Conservation (phyloP, 2,888 invertebrate species). For the Lamellibrachia columna region DNA sequence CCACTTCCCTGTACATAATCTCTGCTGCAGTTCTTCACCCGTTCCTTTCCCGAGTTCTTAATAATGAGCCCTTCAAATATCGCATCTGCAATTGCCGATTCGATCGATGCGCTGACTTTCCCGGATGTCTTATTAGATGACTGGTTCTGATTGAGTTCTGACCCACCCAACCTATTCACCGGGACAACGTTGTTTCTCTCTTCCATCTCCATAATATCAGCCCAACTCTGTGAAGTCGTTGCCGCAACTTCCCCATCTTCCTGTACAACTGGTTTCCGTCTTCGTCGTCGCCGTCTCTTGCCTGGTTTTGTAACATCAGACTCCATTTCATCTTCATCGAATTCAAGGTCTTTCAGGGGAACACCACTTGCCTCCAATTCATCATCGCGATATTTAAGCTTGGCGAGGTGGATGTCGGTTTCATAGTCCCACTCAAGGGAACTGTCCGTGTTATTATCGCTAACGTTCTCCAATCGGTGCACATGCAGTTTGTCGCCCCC, state of each 20-base stretch:
- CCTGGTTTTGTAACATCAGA: background rate
- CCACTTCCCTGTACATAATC: background rate
- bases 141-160: background rate
- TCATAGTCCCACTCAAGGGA: background rate
- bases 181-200: background rate
- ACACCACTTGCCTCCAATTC: background rate
- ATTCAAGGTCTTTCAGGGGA: background rate
- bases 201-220: background rate
- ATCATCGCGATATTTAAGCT: background rate
- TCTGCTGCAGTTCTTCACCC: background rate
- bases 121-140: background rate
- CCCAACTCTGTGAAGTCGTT: background rate
- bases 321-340: background rate
- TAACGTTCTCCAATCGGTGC: background rate
- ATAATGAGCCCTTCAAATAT: background rate
- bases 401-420: background rate
- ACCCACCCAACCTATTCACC: background rate
- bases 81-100: background rate
- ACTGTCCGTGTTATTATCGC: background rate
- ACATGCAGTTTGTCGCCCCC: background rate
- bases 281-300: background rate
- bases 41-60: background rate
- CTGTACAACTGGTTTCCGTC: background rate
- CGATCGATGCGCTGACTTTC: background rate
- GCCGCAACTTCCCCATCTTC: background rate